Evolutionary conservation across 2,888 invertebrate genomes (phyloP).

Genomic region (Therioaphis trifolii): DNA sequence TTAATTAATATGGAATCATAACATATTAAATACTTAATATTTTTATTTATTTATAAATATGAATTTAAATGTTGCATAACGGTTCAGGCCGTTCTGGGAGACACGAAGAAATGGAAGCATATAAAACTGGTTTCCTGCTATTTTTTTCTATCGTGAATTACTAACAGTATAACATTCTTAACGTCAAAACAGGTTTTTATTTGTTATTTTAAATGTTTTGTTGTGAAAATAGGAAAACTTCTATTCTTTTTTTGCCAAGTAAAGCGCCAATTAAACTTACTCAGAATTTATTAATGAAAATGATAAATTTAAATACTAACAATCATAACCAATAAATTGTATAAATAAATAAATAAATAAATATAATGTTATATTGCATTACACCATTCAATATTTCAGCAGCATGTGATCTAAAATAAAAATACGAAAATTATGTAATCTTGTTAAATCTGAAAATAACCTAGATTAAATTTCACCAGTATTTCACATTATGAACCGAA

Average conservation of each 20-base stretch:
- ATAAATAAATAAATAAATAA: background rate
- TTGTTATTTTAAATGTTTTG: constrained; percentile 6
- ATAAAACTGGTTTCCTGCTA: constrained; percentile 49
- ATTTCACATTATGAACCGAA: no score
- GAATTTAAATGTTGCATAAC: constrained; percentile 52
- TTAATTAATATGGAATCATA: background rate
- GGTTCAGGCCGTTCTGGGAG: constrained; percentile 10
- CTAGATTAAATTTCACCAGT: no score
- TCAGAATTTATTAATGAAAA: background rate
- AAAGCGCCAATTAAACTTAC: background rate
- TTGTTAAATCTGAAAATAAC: no score
- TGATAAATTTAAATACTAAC: background rate
- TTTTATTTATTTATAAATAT: constrained; percentile 25
- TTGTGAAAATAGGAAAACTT: background rate
- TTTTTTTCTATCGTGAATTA: constrained; percentile 23
- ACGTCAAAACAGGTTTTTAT: constrained; percentile 45
- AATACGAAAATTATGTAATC: no score
- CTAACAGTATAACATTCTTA: constrained; percentile 39
- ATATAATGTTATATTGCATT: background rate
- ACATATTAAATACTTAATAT: background rate
- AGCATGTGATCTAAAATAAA: no score
- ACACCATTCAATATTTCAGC: no score
- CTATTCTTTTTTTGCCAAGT: background rate
- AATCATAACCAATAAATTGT: background rate
- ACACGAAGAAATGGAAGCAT: background rate